phyloP scores from a whole-genome alignment of 92 coral and sea anemone genomes.

The Bergia puertoricense region DNA sequence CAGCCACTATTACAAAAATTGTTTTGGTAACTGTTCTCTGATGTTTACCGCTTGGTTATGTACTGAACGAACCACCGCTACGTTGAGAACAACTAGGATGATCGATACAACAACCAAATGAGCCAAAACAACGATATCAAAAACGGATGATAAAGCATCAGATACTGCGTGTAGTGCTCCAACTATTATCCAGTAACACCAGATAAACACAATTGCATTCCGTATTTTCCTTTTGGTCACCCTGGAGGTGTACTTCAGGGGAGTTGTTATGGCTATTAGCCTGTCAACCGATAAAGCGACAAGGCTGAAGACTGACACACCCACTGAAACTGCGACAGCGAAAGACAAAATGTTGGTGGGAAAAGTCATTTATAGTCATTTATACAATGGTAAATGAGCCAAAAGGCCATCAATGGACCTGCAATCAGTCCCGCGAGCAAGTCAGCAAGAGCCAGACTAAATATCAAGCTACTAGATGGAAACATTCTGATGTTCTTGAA shows the following conservation, averaged over 20 bases:
- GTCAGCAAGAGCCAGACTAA: conserved; percentile 1
- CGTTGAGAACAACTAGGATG: background rate
- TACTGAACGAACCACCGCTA: background rate
- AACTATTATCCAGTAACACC: background rate
- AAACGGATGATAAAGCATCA: background rate
- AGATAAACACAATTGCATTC: background rate
- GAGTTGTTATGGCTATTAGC: background rate
- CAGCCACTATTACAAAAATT: background rate
- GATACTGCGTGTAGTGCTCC: background rate
- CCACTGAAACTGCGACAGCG: background rate
- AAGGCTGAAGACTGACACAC: background rate
- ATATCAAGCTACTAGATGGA: background rate
- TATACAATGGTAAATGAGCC: background rate
- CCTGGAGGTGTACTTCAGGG: background rate
- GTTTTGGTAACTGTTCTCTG: background rate
- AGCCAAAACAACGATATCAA: background rate
- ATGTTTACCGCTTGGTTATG: background rate
- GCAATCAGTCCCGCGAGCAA: background rate
- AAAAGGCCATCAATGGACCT: background rate
- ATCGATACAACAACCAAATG: background rate
- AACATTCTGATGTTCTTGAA: background rate
- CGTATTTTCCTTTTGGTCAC: background rate
- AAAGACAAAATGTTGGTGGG: background rate
- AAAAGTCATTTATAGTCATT: background rate
- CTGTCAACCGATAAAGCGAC: background rate